phyloP scores from a whole-genome alignment of 2,797 vertebrate genomes.

The Tinamus major region DNA sequence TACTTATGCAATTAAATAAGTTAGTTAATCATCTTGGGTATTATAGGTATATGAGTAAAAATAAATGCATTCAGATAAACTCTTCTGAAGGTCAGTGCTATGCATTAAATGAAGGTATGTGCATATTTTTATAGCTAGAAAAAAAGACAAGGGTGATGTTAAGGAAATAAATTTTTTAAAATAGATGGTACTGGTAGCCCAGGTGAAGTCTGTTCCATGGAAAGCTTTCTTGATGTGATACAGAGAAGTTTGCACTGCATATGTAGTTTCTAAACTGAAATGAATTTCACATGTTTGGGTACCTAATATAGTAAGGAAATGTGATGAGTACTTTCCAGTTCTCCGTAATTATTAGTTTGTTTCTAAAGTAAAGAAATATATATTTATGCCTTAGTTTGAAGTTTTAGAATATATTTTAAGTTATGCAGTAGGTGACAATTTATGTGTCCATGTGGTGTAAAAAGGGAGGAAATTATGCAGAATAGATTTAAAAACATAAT shows the following conservation, averaged over 20 bases:
- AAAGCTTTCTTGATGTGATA: neutral
- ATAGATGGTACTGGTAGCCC: neutral
- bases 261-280: neutral
- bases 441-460: neutral
- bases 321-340: neutral
- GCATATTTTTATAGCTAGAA: neutral
- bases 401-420: neutral
- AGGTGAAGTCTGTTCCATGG: neutral
- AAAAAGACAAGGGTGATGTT: neutral
- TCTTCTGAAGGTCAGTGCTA: neutral
- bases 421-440: neutral
- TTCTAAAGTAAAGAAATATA: neutral
- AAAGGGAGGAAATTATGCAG: neutral
- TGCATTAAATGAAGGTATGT: neutral
- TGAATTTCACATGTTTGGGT: neutral
- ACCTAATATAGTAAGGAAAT: neutral
- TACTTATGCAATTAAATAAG: neutral
- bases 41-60: neutral
- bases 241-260: neutral
- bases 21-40: accelerated
- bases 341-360: neutral
- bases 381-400: neutral
- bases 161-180: neutral
- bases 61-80: neutral
- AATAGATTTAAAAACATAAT: neutral